Conservation (phyloP, 2,113 vertebrate species). For the Camelus bactrianus region DNA sequence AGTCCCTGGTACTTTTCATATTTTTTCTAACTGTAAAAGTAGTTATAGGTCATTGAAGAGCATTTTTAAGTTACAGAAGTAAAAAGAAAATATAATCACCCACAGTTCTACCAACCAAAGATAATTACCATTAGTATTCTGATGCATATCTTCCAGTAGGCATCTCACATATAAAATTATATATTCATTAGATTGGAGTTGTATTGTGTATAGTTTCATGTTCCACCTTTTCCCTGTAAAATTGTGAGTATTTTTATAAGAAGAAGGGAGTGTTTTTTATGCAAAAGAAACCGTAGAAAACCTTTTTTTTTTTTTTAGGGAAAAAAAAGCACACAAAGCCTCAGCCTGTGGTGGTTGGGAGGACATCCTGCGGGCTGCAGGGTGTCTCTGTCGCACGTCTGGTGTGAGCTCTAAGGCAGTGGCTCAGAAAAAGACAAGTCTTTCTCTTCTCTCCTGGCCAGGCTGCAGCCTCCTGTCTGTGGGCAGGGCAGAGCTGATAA, state of each 20-base stretch:
- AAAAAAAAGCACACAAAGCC: background rate
- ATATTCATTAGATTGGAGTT: background rate
- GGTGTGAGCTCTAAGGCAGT: background rate
- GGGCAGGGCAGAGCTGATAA: background rate
- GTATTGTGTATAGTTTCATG: background rate
- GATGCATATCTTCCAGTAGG: background rate
- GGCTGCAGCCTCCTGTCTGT: constrained; percentile 1
- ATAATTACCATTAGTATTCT: background rate
- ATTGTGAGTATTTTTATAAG: background rate
- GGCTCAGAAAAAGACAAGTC: background rate
- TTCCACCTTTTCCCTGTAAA: constrained; percentile 24
- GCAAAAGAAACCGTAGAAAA: constrained; percentile 57
- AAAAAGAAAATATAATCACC: background rate
- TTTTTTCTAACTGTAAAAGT: background rate
- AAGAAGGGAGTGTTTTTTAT: background rate
- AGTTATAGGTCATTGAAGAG: background rate
- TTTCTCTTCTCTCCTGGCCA: background rate
- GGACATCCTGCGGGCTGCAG: constrained; percentile 11
- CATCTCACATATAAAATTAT: background rate
- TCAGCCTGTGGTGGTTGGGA: background rate
- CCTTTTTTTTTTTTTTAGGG: background rate
- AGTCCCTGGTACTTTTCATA: background rate
- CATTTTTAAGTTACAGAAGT: background rate
- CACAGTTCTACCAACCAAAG: background rate
- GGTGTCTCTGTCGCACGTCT: background rate